Evolutionary conservation across 1,140 invertebrate species (phyloP), one percentile per base, ranked within the genome.

Genomic region (Chrysopa pallens): DNA sequence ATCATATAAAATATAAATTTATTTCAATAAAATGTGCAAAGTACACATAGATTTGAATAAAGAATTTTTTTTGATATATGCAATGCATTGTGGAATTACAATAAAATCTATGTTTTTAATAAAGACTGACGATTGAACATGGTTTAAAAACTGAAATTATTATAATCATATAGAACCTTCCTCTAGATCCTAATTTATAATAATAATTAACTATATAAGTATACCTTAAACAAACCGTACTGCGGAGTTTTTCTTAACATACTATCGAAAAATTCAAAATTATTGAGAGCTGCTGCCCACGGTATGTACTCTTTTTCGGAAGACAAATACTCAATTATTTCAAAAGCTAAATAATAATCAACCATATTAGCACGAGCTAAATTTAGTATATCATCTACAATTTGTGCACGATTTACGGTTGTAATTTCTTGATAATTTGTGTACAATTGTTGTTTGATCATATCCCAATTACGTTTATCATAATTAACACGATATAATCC

Each of bases 381-480:
- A 52, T 85, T 86, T 51, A 92, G 68, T 0, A 84, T 77, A 58
- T 94, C 90, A 53, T 93, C 84, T 1, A 94, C 66, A 4, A 93
- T 64, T 58, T 94, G 89, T 0, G 87, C 89, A 46, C 89, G 62
- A 58, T 93, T 94, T 17, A 81, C 73, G 0, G 75, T 67, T 36
- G 78, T 69, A 38, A 91, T 84, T 17, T 46, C 45, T 9, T 37
- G 11, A 42, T 49, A 49, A 42, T 63, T 59, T 47, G 70, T 76
- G 48, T 61, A 51, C 6, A 90, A 55, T 45, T 87, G 73, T 7
- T 71, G 59, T 0, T 74, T 76, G 6, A 89, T 64, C 44, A 84
- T 55, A 17, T 57, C 42, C 68, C 70, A 72, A 52, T 72, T 73
- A 3, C 53, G 38, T 8, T 43, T 29, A 42, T 73, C 69, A 41